phyloP scores from a whole-genome alignment of 1,140 invertebrate genomes.

The Saccostrea glomerata region DNA sequence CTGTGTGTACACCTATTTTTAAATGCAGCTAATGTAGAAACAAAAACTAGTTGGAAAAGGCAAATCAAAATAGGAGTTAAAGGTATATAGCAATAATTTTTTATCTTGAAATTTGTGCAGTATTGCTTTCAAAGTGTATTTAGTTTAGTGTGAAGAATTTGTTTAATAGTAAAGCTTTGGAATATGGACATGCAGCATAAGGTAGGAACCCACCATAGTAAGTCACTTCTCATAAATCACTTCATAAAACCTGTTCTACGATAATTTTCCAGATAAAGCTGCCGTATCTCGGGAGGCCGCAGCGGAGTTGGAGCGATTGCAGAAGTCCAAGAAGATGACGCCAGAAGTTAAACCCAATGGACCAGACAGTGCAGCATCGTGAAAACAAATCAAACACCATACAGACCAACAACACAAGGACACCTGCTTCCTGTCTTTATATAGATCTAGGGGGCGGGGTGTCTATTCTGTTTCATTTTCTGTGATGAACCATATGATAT shows the following conservation, averaged over 20 bases:
- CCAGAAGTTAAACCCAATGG: constrained; percentile 65
- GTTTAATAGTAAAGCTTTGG: not conserved
- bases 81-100: not conserved
- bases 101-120: not conserved
- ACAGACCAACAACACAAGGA: constrained; percentile 3
- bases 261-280: constrained; percentile 78
- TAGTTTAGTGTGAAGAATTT: no score
- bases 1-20: not conserved
- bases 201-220: not conserved
- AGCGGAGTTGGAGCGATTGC: constrained; percentile 93
- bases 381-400: constrained; percentile 44
- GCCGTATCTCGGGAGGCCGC: constrained; percentile 92
- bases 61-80: not conserved
- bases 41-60: not conserved
- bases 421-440: constrained; percentile 29
- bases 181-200: not conserved
- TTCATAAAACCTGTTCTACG: not conserved
- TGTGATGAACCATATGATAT: constrained; percentile 20
- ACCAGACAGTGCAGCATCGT: constrained; percentile 63
- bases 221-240: not conserved
- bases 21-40: not conserved
- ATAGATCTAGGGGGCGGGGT: constrained; percentile 1
- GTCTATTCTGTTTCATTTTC: constrained; percentile 11
- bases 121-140: not conserved
- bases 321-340: constrained; percentile 84